Conservation (phyloP, 2,888 invertebrate genomes). For the Andrena marginata region DNA sequence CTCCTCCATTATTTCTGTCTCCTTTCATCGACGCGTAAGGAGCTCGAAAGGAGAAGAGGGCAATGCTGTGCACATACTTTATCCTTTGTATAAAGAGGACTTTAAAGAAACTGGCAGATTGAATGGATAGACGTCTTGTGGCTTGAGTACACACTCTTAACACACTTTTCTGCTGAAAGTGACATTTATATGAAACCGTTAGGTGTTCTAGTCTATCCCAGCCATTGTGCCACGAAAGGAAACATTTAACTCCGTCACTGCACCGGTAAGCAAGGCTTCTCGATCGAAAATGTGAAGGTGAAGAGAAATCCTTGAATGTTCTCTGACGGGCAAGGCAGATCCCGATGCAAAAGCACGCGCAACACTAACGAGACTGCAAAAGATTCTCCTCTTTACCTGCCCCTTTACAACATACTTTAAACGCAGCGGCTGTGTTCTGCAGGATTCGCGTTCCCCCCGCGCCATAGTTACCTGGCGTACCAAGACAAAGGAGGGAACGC, state of each 20-base stretch:
- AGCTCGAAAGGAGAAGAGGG: neutral
- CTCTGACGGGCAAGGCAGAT: too few relatives aligned
- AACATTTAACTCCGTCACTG: too few relatives aligned
- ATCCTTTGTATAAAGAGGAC: neutral
- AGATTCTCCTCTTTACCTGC: neutral
- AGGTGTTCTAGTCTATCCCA: neutral
- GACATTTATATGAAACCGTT: neutral
- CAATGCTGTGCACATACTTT: conserved; percentile 9
- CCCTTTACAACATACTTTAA: neutral
- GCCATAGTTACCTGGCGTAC: neutral
- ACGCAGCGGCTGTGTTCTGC: neutral
- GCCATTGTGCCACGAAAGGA: too few relatives aligned
- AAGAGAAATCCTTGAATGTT: too few relatives aligned
- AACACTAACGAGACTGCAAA: neutral
- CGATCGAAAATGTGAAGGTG: too few relatives aligned
- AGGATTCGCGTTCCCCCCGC: neutral
- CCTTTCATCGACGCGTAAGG: conserved; percentile 23
- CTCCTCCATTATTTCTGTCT: conserved; percentile 34
- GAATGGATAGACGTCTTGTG: neutral
- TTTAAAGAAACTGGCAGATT: neutral
- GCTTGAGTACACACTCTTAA: neutral
- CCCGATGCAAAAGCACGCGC: too few relatives aligned
- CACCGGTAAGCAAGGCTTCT: too few relatives aligned
- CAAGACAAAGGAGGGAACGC: neutral
- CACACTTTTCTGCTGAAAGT: neutral